These are phyloP conservation scores for Hypomesus transpacificus DNA, from an alignment of 2,113 vertebrate species.

Conservation along the genomic window DNA sequence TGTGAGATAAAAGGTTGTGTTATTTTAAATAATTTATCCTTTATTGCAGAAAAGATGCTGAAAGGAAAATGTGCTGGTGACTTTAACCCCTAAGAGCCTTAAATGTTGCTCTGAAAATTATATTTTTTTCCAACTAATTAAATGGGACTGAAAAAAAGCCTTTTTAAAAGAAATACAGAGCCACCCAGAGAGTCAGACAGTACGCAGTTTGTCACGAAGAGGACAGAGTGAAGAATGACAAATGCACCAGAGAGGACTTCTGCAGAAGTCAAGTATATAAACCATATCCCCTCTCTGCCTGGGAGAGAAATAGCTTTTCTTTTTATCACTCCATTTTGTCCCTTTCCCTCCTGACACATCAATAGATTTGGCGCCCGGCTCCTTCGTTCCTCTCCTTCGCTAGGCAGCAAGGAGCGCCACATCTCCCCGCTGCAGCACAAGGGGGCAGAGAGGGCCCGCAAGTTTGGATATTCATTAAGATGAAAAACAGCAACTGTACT, in stretches of 20 bases:
- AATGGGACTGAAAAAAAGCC: constrained; percentile 39
- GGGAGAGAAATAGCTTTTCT: constrained; percentile 36
- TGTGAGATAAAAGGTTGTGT: constrained; percentile 98
- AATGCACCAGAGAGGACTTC: constrained; percentile 66
- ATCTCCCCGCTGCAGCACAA: neutral
- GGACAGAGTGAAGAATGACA: constrained; percentile 41
- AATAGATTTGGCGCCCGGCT: constrained; percentile 61
- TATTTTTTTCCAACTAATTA: constrained; percentile 60
- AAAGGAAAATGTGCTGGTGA: constrained; percentile 89
- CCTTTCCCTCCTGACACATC: constrained; percentile 69
- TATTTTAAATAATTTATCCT: constrained; percentile 99
- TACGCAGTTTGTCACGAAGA: constrained; percentile 39
- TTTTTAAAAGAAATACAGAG: constrained; percentile 56
- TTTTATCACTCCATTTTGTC: constrained; percentile 67
- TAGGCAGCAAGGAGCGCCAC: constrained; percentile 42
- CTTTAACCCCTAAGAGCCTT: constrained; percentile 80
- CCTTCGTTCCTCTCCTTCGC: constrained; percentile 51
- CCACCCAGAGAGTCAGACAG: constrained; percentile 39
- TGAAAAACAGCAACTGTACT: constrained; percentile 55
- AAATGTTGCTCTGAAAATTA: constrained; percentile 87
- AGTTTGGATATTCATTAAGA: constrained; percentile 66
- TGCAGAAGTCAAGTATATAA: constrained; percentile 60
- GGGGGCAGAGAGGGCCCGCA: constrained; percentile 38
- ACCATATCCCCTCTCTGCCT: constrained; percentile 41
- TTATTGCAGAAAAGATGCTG: constrained; percentile 97